A percentile compares a stretch with the other conserved stretches of the same genome.
Evolutionary conservation across 2,888 invertebrate genomes (phyloP).

Genomic region (Cryptus armator): DNA sequence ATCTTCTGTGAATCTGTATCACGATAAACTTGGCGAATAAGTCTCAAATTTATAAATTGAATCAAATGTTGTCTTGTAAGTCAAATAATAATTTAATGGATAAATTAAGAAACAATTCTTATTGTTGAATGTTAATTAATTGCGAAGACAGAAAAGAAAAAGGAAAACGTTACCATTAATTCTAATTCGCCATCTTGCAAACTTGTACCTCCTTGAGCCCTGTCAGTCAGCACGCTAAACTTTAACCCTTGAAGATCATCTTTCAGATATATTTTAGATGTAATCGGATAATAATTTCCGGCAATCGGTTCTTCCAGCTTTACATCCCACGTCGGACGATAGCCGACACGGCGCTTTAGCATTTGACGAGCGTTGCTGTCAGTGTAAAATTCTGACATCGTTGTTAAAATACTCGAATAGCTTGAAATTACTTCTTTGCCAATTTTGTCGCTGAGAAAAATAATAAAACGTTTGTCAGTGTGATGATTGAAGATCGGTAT

Average conservation of each 20-base stretch:
- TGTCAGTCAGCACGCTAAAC: constrained; percentile 90
- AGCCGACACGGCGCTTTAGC: constrained; percentile 89
- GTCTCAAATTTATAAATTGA: neutral
- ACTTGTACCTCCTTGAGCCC: constrained; percentile 94
- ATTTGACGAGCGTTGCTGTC: constrained; percentile 97
- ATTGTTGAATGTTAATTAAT: neutral
- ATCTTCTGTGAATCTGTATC: constrained; percentile 91
- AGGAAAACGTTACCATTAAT: constrained; percentile 88
- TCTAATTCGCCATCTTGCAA: constrained; percentile 91
- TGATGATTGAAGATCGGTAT: neutral
- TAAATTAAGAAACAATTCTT: neutral
- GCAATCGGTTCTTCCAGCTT: constrained; percentile 90
- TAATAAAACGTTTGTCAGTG: neutral
- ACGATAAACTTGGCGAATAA: neutral
- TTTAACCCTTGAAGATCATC: constrained; percentile 85
- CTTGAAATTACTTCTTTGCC: constrained; percentile 95
- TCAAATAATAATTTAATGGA: neutral
- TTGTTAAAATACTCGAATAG: constrained; percentile 89
- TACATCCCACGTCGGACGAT: constrained; percentile 91
- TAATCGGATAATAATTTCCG: constrained; percentile 97
- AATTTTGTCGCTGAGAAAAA: constrained; percentile 85
- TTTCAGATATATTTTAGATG: constrained; percentile 91
- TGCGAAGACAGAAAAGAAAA: neutral
- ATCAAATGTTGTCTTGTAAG: neutral
- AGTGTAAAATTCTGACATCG: constrained; percentile 92